These are phyloP conservation scores for Idaea biselata DNA, from an alignment of 2,888 invertebrate genomes.

Conservation along the genomic window DNA sequence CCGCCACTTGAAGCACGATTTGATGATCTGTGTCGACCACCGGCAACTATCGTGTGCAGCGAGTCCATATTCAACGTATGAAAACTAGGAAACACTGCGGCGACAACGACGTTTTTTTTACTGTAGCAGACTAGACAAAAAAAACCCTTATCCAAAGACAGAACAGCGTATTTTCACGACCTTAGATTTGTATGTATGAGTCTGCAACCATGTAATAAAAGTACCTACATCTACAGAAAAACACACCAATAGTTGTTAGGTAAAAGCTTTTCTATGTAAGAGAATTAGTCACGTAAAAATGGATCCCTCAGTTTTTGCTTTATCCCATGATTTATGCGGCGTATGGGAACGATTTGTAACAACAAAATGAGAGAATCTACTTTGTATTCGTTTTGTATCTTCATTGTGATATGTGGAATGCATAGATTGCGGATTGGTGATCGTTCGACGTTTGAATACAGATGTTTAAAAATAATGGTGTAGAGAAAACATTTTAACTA, in stretches of 20 bases:
- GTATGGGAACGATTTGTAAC: slow-evolving; percentile 45
- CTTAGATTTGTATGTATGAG: background rate
- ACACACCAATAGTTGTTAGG: slow-evolving; percentile 46
- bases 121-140: too few species aligned
- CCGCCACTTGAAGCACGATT: too few species aligned
- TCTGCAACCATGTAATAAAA: background rate
- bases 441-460: slow-evolving; percentile 14
- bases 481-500: background rate
- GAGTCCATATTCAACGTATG: too few species aligned
- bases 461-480: background rate
- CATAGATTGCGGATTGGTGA: slow-evolving; percentile 12
- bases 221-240: slow-evolving; percentile 25
- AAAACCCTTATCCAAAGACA: too few species aligned
- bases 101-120: too few species aligned
- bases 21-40: too few species aligned
- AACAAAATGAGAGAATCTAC: slow-evolving; percentile 42
- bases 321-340: slow-evolving; percentile 47
- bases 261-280: slow-evolving; percentile 55
- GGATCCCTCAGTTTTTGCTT: slow-evolving; percentile 44
- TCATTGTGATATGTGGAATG: slow-evolving; percentile 23
- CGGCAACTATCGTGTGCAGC: too few species aligned
- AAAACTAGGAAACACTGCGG: too few species aligned
- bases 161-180: background rate
- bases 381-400: slow-evolving; percentile 42
- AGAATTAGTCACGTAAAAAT: slow-evolving; percentile 54